Evolutionary conservation across 2,888 invertebrate genomes (phyloP).

Genomic region (Aphidius colemani): DNA sequence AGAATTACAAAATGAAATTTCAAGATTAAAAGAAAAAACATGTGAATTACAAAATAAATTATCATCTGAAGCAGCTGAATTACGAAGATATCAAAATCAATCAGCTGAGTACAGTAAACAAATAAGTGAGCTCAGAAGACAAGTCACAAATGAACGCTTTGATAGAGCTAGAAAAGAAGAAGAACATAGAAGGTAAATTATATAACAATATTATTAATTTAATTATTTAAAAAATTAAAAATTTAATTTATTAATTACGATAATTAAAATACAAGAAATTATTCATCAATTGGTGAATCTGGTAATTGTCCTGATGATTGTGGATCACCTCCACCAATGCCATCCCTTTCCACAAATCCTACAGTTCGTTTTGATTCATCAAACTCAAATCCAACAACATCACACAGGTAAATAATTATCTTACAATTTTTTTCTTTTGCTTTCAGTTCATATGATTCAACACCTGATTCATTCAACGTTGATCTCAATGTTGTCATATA

Average conservation of each 20-base stretch:
- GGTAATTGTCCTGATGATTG: background rate
- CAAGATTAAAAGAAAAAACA: slow-evolving; percentile 64
- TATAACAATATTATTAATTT: background rate
- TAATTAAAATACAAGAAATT: background rate
- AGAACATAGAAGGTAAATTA: slow-evolving; percentile 52
- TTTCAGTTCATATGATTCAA: slow-evolving; percentile 56
- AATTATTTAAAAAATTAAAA: background rate
- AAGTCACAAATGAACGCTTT: slow-evolving; percentile 64
- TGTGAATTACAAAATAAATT: slow-evolving; percentile 62
- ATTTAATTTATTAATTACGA: background rate
- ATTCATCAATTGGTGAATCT: background rate
- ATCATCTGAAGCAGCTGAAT: slow-evolving; percentile 57
- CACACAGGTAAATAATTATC: slow-evolving; percentile 8
- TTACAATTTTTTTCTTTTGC: slow-evolving; percentile 32
- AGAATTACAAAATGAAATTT: slow-evolving; percentile 69
- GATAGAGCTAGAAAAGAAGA: slow-evolving; percentile 59
- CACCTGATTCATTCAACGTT: slow-evolving; percentile 55
- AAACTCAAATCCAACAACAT: slow-evolving; percentile 16
- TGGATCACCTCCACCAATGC: background rate
- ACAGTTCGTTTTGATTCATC: slow-evolving; percentile 9
- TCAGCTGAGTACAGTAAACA: slow-evolving; percentile 64
- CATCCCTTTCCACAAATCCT: slow-evolving; percentile 4
- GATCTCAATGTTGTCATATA: slow-evolving; percentile 55
- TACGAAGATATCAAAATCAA: slow-evolving; percentile 63
- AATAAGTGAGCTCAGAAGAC: slow-evolving; percentile 62